Conservation (phyloP, 2,888 invertebrate species). For the Deroplatys truncata region DNA sequence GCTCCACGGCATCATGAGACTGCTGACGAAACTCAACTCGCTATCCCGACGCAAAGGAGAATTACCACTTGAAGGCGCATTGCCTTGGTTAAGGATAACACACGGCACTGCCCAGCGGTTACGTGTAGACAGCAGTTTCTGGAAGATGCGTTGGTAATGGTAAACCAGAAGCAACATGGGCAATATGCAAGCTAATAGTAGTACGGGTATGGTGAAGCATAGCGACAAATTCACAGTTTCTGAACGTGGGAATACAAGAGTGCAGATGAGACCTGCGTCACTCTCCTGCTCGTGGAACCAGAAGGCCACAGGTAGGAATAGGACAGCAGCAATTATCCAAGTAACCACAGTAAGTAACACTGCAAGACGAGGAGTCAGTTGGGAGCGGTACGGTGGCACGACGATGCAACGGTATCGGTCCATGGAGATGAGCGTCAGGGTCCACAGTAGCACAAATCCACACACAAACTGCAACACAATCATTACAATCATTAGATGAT, state of each 20-base stretch:
- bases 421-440: constrained; percentile 54
- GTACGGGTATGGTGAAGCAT: constrained; percentile 50
- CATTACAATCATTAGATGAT: neutral
- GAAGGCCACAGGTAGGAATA: constrained; percentile 51
- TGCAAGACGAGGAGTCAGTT: constrained; percentile 46
- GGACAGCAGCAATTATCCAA: constrained; percentile 49
- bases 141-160: constrained; percentile 54
- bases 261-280: constrained; percentile 45
- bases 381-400: constrained; percentile 52
- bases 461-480: constrained; percentile 51
- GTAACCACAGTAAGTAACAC: constrained; percentile 43
- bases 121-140: constrained; percentile 50
- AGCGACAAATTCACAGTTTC: constrained; percentile 47
- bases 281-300: constrained; percentile 46
- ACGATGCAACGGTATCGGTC: constrained; percentile 54
- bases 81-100: constrained; percentile 35
- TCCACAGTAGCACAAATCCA: constrained; percentile 56
- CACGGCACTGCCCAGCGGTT: constrained; percentile 51
- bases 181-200: constrained; percentile 49
- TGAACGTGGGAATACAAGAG: constrained; percentile 51
- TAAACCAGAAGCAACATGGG: constrained; percentile 53
- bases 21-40: constrained; percentile 49
- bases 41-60: constrained; percentile 45
- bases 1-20: constrained; percentile 46
- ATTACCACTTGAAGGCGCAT: constrained; percentile 3